Evolutionary conservation across 2,888 invertebrate genomes (phyloP).

Genomic region (Luperina nickerlii): DNA sequence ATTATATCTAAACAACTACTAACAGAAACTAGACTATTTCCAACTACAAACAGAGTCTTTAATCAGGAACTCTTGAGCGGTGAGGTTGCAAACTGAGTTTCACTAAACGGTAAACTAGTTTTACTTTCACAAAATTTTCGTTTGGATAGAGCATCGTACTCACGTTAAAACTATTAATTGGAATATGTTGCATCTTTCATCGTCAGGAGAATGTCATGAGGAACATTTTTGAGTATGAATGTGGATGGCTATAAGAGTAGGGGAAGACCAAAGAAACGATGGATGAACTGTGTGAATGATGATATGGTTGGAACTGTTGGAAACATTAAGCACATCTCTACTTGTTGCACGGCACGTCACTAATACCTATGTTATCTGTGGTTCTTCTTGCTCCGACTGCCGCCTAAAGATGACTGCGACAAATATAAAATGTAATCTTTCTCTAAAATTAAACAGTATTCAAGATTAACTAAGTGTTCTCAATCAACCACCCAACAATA

Average conservation of each 20-base stretch:
- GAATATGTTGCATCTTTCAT: not conserved
- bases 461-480: too few species aligned
- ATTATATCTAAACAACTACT: not conserved
- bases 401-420: too few species aligned
- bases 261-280: not conserved
- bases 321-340: too few species aligned
- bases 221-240: not conserved
- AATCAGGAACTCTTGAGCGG: conserved; percentile 35
- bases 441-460: too few species aligned
- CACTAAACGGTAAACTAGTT: conserved; percentile 26
- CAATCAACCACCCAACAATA: too few species aligned
- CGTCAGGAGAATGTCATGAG: not conserved
- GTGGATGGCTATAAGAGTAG: not conserved
- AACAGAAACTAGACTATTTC: not conserved
- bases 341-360: too few species aligned
- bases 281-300: not conserved
- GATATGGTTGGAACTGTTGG: not conserved
- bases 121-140: conserved; percentile 6
- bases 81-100: conserved; percentile 27
- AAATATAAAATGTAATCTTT: too few species aligned
- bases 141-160: not conserved
- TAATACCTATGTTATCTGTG: too few species aligned
- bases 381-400: too few species aligned
- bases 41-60: conserved; percentile 30
- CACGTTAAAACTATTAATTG: conserved; percentile 3